Evolutionary conservation across 1,140 invertebrate genomes (phyloP).

Genomic region (Pseudomyrmex dendroicus): DNA sequence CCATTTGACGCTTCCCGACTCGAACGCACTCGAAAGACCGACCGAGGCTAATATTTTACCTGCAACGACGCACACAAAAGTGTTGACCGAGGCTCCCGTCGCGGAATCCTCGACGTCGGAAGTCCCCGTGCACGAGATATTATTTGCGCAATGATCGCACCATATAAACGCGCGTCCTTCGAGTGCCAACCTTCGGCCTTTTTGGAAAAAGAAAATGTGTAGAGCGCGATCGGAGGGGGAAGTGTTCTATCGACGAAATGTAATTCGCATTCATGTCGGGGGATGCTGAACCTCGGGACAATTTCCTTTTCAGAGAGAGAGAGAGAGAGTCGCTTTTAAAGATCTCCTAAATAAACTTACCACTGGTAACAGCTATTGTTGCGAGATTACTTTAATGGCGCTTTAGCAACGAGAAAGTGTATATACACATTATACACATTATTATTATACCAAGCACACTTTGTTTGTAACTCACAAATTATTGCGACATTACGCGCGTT

Average conservation of each 20-base stretch:
- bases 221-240: not conserved
- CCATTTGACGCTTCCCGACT: conserved; percentile 63
- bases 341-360: conserved; percentile 7
- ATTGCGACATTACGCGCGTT: not conserved
- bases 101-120: conserved; percentile 57
- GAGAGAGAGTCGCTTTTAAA: not conserved
- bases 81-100: conserved; percentile 68
- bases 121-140: conserved; percentile 39
- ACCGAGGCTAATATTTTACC: conserved; percentile 74
- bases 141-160: conserved; percentile 56
- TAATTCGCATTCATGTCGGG: not conserved
- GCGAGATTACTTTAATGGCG: not conserved
- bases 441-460: not conserved
- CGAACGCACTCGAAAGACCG: conserved; percentile 57
- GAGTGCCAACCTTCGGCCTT: conserved; percentile 44
- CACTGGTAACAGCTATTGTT: not conserved
- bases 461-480: conserved; percentile 1
- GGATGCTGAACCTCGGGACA: not conserved
- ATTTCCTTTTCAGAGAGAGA: not conserved
- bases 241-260: conserved; percentile 16
- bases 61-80: conserved; percentile 61
- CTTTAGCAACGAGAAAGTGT: not conserved
- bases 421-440: conserved; percentile 12
- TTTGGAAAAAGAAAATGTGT: conserved; percentile 24
- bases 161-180: conserved; percentile 34